Evolutionary conservation across 2,888 invertebrate genomes (phyloP).

Genomic region (Scelioninae gen. 2): DNA sequence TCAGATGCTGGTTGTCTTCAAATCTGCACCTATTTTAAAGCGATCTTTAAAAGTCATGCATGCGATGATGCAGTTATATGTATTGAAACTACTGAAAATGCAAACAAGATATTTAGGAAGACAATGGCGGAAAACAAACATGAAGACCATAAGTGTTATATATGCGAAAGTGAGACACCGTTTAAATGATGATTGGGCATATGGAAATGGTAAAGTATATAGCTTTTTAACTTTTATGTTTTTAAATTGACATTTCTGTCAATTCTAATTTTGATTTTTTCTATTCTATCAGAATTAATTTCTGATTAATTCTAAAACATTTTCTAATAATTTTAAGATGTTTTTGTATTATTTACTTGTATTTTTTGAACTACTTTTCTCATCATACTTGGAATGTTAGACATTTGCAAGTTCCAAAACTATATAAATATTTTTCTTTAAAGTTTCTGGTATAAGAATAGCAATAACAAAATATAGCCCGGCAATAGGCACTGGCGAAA

Average conservation of each 20-base stretch:
- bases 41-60: slow-evolving; percentile 96
- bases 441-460: too few relatives aligned
- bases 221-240: not conserved
- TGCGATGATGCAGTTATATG: slow-evolving; percentile 98
- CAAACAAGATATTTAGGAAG: slow-evolving; percentile 99
- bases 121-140: slow-evolving; percentile 99
- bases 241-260: not conserved
- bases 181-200: slow-evolving; percentile 99
- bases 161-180: slow-evolving; percentile 97
- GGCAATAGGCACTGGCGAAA: too few relatives aligned
- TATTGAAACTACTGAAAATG: slow-evolving; percentile 98
- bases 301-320: too few relatives aligned
- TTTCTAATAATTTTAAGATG: too few relatives aligned
- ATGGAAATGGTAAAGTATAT: slow-evolving; percentile 87
- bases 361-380: too few relatives aligned
- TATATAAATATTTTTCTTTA: too few relatives aligned
- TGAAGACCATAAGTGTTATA: slow-evolving; percentile 99
- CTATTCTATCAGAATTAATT: too few relatives aligned
- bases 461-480: too few relatives aligned
- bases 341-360: too few relatives aligned
- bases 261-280: not conserved
- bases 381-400: too few relatives aligned
- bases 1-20: slow-evolving; percentile 97
- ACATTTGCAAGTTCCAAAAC: too few relatives aligned
- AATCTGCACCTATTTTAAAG: slow-evolving; percentile 98